Evolutionary conservation across 2,797 vertebrate species (phyloP).

Genomic region (Squalus acanthias): DNA sequence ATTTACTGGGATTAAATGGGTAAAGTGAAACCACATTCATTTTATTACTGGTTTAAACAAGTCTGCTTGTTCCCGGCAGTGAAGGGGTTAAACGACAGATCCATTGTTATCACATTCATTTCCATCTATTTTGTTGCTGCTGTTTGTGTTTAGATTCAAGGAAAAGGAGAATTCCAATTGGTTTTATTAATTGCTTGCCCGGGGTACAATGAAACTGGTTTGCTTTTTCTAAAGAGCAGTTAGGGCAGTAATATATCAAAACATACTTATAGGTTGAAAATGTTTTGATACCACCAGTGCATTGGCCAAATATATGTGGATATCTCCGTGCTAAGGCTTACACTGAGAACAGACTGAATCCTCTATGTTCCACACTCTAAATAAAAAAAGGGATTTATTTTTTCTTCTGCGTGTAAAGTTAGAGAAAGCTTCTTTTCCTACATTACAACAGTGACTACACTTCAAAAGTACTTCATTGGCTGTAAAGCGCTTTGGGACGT

Average conservation of each 20-base stretch:
- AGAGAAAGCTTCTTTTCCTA: neutral
- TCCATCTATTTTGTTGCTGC: neutral
- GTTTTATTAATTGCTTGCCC: neutral
- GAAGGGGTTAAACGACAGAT: neutral
- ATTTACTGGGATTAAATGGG: neutral
- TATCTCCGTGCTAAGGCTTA: neutral
- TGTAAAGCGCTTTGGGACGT: too few relatives aligned
- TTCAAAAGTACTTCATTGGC: too few relatives aligned
- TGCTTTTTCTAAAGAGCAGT: neutral
- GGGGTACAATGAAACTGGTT: neutral
- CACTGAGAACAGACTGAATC: neutral
- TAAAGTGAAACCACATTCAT: neutral
- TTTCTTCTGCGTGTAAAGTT: neutral
- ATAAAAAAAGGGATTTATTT: neutral
- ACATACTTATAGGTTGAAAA: neutral
- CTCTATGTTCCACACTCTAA: neutral
- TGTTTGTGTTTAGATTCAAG: neutral
- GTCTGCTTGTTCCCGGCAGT: neutral
- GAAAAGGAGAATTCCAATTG: neutral
- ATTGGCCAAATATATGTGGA: neutral
- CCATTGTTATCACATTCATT: neutral
- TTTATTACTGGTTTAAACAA: too few relatives aligned
- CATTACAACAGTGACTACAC: too few relatives aligned
- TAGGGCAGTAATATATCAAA: neutral
- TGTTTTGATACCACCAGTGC: neutral